Evolutionary conservation across 2,797 vertebrate genomes (phyloP).

Genomic region (Echeneis naucrates): DNA sequence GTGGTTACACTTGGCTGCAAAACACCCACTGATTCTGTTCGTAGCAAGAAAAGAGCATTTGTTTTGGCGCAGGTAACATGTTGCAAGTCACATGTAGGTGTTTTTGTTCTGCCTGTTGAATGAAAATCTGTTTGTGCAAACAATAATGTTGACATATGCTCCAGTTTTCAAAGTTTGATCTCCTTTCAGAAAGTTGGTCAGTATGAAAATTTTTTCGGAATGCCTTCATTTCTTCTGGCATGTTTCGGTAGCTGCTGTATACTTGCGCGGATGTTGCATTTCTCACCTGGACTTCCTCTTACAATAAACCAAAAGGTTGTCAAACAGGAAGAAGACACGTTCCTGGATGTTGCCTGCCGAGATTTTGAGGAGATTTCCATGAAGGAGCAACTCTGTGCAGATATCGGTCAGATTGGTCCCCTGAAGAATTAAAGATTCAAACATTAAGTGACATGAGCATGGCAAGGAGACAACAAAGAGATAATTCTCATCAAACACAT

Average conservation of each 20-base stretch:
- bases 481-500: not conserved
- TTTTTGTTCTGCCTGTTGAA: slow-evolving; percentile 41
- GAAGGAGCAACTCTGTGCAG: slow-evolving; percentile 94
- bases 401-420: slow-evolving; percentile 98
- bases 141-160: slow-evolving; percentile 40
- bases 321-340: slow-evolving; percentile 97
- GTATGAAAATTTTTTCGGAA: slow-evolving; percentile 23
- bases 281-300: slow-evolving; percentile 97
- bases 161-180: slow-evolving; percentile 19
- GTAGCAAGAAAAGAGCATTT: slow-evolving; percentile 36
- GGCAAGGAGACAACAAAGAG: not conserved
- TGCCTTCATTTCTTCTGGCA: slow-evolving; percentile 10
- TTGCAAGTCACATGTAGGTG: slow-evolving; percentile 31
- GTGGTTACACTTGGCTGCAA: slow-evolving; percentile 60
- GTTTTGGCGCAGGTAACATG: slow-evolving; percentile 29
- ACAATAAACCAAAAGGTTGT: slow-evolving; percentile 98
- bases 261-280: not conserved
- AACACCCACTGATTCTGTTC: slow-evolving; percentile 62
- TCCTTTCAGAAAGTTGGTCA: slow-evolving; percentile 15
- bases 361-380: slow-evolving; percentile 96
- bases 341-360: slow-evolving; percentile 99
- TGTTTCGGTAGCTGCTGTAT: not conserved
- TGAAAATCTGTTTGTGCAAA: slow-evolving; percentile 32
- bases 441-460: slow-evolving; percentile 1
- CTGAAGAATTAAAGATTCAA: slow-evolving; percentile 72